Conservation (phyloP, 2,888 invertebrate genomes). For the Hesperia comma region DNA sequence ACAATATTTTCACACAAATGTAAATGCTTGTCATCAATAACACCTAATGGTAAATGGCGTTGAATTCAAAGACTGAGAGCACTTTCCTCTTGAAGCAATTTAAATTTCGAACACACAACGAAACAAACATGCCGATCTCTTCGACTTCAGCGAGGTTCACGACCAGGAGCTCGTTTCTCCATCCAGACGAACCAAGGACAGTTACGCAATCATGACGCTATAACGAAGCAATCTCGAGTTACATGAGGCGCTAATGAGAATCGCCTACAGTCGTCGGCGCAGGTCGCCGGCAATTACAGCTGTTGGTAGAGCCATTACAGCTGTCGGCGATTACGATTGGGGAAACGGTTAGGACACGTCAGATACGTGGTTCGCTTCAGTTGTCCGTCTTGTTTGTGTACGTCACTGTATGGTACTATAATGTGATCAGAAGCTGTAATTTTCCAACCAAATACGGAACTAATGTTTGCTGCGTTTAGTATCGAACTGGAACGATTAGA, state of each 20-base stretch:
- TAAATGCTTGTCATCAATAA: too few relatives aligned
- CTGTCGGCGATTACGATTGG: conserved; percentile 12
- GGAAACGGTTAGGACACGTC: not conserved
- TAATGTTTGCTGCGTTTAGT: too few relatives aligned
- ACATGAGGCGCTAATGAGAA: conserved; percentile 31
- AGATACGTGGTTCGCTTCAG: not conserved
- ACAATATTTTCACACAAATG: too few relatives aligned
- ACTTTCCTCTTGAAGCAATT: not conserved
- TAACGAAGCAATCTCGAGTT: conserved; percentile 32
- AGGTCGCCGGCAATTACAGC: conserved; percentile 7
- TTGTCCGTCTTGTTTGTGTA: not conserved
- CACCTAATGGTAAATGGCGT: too few relatives aligned
- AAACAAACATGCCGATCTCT: not conserved
- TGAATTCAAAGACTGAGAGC: too few relatives aligned
- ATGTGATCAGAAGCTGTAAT: too few relatives aligned
- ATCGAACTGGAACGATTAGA: too few relatives aligned
- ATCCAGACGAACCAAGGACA: conserved; percentile 18
- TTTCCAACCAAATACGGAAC: too few relatives aligned
- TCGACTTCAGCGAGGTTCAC: conserved; percentile 3
- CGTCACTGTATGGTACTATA: not conserved
- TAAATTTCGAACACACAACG: not conserved
- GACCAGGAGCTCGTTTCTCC: conserved; percentile 20
- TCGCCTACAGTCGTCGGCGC: conserved; percentile 20
- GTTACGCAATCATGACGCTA: conserved; percentile 32
- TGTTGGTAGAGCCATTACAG: conserved; percentile 4